Conservation (phyloP, 2,113 vertebrate genomes). For the Pantherophis guttatus region DNA sequence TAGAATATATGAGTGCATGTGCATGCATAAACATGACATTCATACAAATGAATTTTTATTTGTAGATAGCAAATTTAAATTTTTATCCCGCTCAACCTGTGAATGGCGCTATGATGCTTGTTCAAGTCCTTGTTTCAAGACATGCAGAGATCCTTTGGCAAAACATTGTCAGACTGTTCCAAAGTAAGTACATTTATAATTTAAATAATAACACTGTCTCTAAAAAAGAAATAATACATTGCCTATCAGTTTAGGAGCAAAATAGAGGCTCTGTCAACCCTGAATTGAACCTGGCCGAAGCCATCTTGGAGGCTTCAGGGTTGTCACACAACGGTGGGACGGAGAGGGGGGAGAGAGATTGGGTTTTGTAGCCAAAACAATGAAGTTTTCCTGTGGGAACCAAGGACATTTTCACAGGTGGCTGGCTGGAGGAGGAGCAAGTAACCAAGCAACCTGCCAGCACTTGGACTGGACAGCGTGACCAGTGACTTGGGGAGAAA, state of each 20-base stretch:
- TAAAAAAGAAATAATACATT: background rate
- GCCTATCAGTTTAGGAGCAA: background rate
- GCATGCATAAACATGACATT: background rate
- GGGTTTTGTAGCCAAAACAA: no score
- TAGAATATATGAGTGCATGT: background rate
- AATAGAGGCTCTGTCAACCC: background rate
- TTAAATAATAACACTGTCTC: background rate
- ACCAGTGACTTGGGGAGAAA: no score
- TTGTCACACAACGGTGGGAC: no score
- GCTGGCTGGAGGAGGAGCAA: no score
- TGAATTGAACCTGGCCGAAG: no score
- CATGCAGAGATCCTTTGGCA: constrained; percentile 86
- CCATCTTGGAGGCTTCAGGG: no score
- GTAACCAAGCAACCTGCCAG: no score
- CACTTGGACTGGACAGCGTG: no score
- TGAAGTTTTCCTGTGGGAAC: no score
- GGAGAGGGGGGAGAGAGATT: no score
- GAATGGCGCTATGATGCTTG: constrained; percentile 93
- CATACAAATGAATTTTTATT: background rate
- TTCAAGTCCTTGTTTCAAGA: constrained; percentile 85
- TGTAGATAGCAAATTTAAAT: constrained; percentile 71
- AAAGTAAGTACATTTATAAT: constrained; percentile 73
- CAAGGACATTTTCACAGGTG: no score
- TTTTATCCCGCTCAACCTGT: constrained; percentile 72
- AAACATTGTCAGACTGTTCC: constrained; percentile 78